Evolutionary conservation across 1,140 invertebrate species (phyloP), one percentile per base, ranked within the genome.

Genomic region (Aphelenchoides avenae): DNA sequence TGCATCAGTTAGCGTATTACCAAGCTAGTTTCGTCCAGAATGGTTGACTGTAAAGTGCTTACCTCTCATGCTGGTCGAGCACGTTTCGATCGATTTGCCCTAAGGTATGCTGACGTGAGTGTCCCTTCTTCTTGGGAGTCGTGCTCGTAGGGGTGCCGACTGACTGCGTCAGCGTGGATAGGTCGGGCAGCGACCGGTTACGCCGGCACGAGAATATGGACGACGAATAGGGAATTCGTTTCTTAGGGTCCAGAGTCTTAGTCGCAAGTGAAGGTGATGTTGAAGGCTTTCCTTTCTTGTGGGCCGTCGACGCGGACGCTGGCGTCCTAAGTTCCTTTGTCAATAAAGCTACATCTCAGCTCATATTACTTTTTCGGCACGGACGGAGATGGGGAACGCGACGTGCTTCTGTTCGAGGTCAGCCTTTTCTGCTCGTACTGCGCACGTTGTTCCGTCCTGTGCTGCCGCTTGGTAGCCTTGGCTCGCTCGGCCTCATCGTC

Each of bases 151-250:
- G 27, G 5, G 29, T 15, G 26, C 31, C 13, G 29, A 30, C 20
- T 34, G 20, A 11, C 27, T 58, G 5, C 48, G 49, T 29, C 15
- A 70, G 53, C 4, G 36, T 57, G 5, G 67, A 51, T 5, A 70
- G 51, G 51, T 70, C 68, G 20, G 67, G 67, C 20, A 70, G 40
- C 27, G 69, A 71, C 5, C 70, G 52, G 34, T 71, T 54, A 15
- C 49, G 33, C 30, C 70, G 52, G 39, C 57, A 62, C 22, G 61
- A 67, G 58, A 73, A 71, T 13, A 71, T 64, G 3, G 70, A 71
- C 0, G 61, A 71, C 1, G 64, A 61, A 52, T 62, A 71, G 6
- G 71, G 71, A 6, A 75, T 48, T 13, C 31, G 54, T 27, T 71
- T 51, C 22, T 70, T 70, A 3, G 34, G 26, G 30, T n/a, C n/a